Evolutionary conservation across 2,888 invertebrate genomes (phyloP).

Genomic region (Labia minor): DNA sequence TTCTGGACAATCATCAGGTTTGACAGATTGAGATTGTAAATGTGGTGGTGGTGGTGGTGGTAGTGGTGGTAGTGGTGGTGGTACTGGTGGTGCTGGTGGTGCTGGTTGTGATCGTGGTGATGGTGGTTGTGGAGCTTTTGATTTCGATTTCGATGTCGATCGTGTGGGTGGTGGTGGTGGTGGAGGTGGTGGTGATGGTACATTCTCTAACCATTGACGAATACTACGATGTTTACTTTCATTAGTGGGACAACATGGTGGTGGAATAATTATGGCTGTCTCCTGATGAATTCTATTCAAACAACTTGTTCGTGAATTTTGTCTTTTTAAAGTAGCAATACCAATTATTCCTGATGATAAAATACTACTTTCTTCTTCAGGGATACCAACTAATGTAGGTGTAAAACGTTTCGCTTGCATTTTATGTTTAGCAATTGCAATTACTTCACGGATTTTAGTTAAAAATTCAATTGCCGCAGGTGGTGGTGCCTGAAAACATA

Average conservation of each 20-base stretch:
- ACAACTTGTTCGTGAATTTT: conserved; percentile 26
- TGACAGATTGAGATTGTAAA: neutral
- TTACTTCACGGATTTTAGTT: conserved; percentile 79
- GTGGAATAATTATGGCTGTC: neutral
- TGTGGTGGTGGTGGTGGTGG: conserved; percentile 20
- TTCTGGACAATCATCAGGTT: conserved; percentile 6
- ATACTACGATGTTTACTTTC: conserved; percentile 66
- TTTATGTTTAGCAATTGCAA: conserved; percentile 78
- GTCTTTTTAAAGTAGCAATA: conserved; percentile 27
- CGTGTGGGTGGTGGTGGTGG: conserved; percentile 21
- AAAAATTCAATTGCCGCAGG: conserved; percentile 83
- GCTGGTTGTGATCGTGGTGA: conserved; percentile 31
- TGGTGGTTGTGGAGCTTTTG: conserved; percentile 32
- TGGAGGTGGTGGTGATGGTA: conserved; percentile 38
- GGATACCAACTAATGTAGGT: conserved; percentile 67
- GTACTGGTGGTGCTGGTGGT: conserved; percentile 27
- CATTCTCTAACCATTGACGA: conserved; percentile 63
- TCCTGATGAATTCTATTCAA: conserved; percentile 27
- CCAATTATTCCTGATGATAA: conserved; percentile 27
- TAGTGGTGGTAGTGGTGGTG: conserved; percentile 35
- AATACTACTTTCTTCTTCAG: conserved; percentile 58
- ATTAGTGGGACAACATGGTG: conserved; percentile 33
- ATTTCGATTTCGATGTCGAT: conserved; percentile 30
- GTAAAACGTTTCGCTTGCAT: conserved; percentile 71
- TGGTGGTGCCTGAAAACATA: conserved; percentile 67